Conservation (phyloP, 2,113 vertebrate species). For the Spermophilus dauricus region DNA sequence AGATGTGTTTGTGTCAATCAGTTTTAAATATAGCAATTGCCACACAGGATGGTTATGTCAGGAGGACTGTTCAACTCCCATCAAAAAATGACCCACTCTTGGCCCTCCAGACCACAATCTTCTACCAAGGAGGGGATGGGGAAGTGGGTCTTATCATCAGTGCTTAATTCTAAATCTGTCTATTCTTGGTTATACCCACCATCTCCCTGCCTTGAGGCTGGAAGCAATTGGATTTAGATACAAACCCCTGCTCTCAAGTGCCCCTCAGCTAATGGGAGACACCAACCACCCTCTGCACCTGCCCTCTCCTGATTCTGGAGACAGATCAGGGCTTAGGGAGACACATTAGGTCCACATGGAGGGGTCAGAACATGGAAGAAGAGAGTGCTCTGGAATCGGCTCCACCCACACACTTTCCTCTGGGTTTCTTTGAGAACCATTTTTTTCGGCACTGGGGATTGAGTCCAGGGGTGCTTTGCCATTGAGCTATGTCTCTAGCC, state of each 20-base stretch:
- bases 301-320: neutral
- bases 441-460: neutral
- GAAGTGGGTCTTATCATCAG: neutral
- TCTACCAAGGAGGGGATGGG: neutral
- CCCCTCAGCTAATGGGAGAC: neutral
- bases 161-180: neutral
- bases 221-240: neutral
- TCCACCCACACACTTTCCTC: neutral
- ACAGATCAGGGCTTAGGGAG: neutral
- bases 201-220: neutral
- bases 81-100: fast-evolving
- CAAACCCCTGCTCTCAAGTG: neutral
- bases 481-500: too few species aligned
- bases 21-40: neutral
- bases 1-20: neutral
- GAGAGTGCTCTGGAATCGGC: neutral
- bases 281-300: neutral
- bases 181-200: neutral
- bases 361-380: neutral
- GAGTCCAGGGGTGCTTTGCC: too few species aligned
- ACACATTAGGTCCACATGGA: neutral
- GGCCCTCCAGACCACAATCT: neutral
- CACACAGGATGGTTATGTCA: fast-evolving
- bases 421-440: neutral
- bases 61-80: neutral